Evolutionary conservation across 1,140 invertebrate species (phyloP), one percentile per base, ranked within the genome.

Genomic region (Temnothorax longispinosus): DNA sequence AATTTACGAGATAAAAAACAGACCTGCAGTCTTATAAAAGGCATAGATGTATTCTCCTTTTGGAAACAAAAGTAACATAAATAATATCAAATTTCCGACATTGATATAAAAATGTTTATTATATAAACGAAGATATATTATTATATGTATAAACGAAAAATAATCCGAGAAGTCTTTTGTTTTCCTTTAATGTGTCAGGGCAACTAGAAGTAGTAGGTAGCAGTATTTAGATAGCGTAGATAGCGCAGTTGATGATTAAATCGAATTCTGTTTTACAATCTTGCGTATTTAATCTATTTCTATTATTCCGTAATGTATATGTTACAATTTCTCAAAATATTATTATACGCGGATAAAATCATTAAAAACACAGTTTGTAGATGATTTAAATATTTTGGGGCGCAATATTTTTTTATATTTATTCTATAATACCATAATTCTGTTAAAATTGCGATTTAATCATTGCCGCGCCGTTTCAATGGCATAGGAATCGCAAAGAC

Each of bases 211-310:
- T 71, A 81, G 15, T 56, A 27, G 27, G 27, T 27, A 27, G 27
- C 27, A 27, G 18, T 32, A 35, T 82, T 82, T 60, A 27, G 35
- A 82, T 15, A 82, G 18, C 41, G 80, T 60, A 27, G 35, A 82
- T 15, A 82, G 18, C 41, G 80, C 52, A 60, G 38, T 21, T 74
- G 52, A 82, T 82, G 65, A 82, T 82, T 74, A 82, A 82, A 82
- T 74, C 38, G 47, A 52, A 82, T 58, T 58, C 71, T 72, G 5
- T 72, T 71, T 82, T 82, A 58, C 13, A 41, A 56, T 27, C 38
- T 67, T 21, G n/a, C 7, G 10, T 41, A 15, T 72, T 82, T 15
- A 74, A 60, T 82, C 7, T 60, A 56, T 44, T 21, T 81, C 18
- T 62, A 15, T 35, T 27, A 62, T 18, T 11, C 10, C 32, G 32